phyloP scores from a whole-genome alignment of 2,797 vertebrate genomes.

The Xerus rutilus region DNA sequence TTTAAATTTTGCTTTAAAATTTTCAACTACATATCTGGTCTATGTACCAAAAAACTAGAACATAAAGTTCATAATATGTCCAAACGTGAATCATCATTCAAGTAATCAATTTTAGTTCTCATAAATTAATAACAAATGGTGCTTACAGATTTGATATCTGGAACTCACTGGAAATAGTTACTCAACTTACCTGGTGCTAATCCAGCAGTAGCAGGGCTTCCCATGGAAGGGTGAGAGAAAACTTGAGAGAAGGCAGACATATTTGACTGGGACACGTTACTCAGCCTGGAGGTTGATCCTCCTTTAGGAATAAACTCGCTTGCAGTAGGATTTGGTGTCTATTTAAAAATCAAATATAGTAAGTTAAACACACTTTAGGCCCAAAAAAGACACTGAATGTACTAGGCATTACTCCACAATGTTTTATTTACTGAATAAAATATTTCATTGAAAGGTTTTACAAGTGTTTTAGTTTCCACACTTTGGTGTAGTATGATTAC shows the following conservation, averaged over 20 bases:
- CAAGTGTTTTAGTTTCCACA: not conserved
- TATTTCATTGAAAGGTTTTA: slow-evolving; percentile 43
- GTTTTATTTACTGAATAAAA: slow-evolving; percentile 28
- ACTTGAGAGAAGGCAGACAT: slow-evolving; percentile 97
- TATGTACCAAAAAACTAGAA: slow-evolving; percentile 33
- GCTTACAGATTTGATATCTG: slow-evolving; percentile 69
- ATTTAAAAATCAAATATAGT: slow-evolving; percentile 87
- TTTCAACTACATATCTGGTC: slow-evolving; percentile 18
- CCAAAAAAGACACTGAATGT: slow-evolving; percentile 69
- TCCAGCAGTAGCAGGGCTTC: slow-evolving; percentile 94
- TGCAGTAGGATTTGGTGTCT: slow-evolving; percentile 99
- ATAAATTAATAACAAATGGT: not conserved
- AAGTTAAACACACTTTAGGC: slow-evolving; percentile 83
- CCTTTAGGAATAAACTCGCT: slow-evolving; percentile 99
- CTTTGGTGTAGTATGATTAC: slow-evolving; percentile 8
- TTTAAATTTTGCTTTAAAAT: slow-evolving; percentile 63
- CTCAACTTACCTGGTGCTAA: slow-evolving; percentile 95
- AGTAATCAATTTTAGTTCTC: slow-evolving; percentile 29
- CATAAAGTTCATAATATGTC: slow-evolving; percentile 33
- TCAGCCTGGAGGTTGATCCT: slow-evolving; percentile 94
- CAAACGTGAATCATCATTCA: slow-evolving; percentile 33
- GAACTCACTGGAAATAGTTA: slow-evolving; percentile 76
- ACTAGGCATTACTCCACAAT: slow-evolving; percentile 62
- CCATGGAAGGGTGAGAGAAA: slow-evolving; percentile 96
- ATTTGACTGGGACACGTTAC: slow-evolving; percentile 95